Conservation (phyloP, 1,140 invertebrate genomes). For the Nasonia vitripennis region DNA sequence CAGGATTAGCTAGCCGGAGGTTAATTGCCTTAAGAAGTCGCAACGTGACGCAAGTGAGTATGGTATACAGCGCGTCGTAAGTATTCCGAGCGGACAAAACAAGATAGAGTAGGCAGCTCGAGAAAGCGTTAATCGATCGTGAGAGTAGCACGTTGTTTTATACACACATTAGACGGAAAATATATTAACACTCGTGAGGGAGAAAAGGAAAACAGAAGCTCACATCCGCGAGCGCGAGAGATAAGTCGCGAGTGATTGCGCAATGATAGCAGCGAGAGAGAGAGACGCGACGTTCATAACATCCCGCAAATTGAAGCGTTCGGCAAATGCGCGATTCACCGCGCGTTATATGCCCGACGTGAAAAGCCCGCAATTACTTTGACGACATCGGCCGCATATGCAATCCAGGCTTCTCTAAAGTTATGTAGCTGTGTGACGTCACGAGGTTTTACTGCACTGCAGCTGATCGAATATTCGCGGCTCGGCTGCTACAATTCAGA, state of each 20-base stretch:
- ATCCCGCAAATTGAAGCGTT: not conserved
- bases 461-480: not conserved
- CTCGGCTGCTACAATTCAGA: too few relatives aligned
- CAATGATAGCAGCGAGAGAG: not conserved
- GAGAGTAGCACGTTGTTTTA: not conserved
- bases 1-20: too few relatives aligned
- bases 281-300: not conserved
- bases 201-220: not conserved
- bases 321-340: not conserved
- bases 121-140: conserved; percentile 7
- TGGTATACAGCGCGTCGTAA: too few relatives aligned
- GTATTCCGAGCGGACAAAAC: too few relatives aligned
- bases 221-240: not conserved
- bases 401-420: not conserved
- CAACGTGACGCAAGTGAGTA: too few relatives aligned
- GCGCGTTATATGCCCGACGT: not conserved
- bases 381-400: not conserved
- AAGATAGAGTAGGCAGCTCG: not conserved
- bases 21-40: too few relatives aligned
- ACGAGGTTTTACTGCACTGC: not conserved
- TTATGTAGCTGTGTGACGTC: not conserved
- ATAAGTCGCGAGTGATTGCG: not conserved
- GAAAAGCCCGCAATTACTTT: not conserved
- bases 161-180: not conserved
- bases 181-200: not conserved